phyloP scores from a whole-genome alignment of 2,113 vertebrate genomes.

The Rissa tridactyla region DNA sequence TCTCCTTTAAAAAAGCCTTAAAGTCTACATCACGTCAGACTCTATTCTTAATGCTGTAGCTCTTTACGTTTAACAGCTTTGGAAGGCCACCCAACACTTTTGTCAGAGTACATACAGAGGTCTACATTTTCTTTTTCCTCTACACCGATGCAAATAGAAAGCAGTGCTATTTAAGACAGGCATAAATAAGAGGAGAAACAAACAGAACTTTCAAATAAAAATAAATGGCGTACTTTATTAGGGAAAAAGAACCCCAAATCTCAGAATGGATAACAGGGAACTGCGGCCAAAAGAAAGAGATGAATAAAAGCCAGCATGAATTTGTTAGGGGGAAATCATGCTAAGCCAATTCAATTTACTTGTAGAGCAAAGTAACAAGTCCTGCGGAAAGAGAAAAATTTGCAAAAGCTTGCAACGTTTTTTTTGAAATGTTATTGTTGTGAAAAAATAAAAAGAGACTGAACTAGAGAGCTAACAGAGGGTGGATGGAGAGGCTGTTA shows the following conservation, averaged over 20 bases:
- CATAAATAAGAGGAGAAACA: not conserved
- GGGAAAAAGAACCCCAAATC: not conserved
- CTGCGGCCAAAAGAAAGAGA: not conserved
- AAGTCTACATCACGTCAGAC: not conserved
- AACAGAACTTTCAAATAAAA: not conserved
- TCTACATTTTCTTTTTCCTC: not conserved
- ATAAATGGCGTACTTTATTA: not conserved
- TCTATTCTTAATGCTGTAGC: not conserved
- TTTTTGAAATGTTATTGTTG: not conserved
- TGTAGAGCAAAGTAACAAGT: not conserved
- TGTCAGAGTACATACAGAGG: not conserved
- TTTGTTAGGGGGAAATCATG: not conserved
- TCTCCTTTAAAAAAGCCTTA: not conserved
- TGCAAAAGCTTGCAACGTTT: not conserved
- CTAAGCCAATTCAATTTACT: not conserved
- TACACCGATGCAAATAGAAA: not conserved
- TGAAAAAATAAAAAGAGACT: not conserved
- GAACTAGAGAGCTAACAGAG: not conserved
- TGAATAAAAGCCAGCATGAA: not conserved
- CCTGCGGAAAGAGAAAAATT: not conserved
- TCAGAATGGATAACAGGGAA: not conserved
- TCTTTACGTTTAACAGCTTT: not conserved
- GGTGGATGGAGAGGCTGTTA: not conserved
- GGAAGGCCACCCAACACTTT: not conserved
- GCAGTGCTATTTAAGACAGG: not conserved